A percentile compares a stretch with the other conserved stretches of the same genome.
These are phyloP conservation scores for Anhinga rufa DNA, from an alignment of 2,113 vertebrate species.

Conservation along the genomic window DNA sequence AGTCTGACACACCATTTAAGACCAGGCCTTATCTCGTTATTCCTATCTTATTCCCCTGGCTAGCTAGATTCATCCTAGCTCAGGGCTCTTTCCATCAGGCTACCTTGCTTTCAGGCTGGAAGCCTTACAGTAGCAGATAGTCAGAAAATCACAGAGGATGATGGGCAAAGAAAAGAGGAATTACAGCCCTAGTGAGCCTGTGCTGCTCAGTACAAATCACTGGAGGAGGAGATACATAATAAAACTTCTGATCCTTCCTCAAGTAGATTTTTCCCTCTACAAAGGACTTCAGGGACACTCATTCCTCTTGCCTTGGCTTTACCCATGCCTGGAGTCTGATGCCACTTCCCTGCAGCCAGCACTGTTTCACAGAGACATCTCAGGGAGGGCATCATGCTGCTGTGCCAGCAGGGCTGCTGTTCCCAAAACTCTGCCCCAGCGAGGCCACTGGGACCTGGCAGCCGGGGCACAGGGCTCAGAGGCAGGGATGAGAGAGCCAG, in stretches of 20 bases:
- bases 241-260: background rate
- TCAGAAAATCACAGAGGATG: background rate
- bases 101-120: background rate
- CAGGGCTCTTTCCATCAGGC: background rate
- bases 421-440: background rate
- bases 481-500: background rate
- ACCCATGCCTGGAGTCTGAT: background rate
- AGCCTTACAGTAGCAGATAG: background rate
- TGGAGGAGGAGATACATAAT: background rate
- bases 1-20: background rate
- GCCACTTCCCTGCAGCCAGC: background rate
- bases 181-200: background rate
- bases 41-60: background rate
- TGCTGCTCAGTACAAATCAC: rapidly evolving
- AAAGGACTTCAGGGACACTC: background rate
- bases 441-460: background rate
- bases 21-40: background rate
- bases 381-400: background rate
- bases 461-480: background rate
- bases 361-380: rapidly evolving
- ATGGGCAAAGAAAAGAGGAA: background rate
- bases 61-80: background rate
- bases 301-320: background rate
- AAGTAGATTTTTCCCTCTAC: background rate
- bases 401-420: rapidly evolving